Evolutionary conservation across 2,797 vertebrate species (phyloP).

Genomic region (Epinephelus malabaricus): DNA sequence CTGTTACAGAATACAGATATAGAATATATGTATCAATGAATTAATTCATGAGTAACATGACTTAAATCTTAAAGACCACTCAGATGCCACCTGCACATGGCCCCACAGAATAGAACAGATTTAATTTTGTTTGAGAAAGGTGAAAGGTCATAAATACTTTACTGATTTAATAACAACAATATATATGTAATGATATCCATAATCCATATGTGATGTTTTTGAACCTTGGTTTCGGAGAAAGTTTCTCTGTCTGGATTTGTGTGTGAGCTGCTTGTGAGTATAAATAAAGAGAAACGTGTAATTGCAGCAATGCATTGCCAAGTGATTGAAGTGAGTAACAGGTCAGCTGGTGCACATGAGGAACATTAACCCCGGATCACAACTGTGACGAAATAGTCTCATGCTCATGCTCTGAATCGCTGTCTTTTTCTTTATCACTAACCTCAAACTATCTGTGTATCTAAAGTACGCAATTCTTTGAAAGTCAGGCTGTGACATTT

Average conservation of each 20-base stretch:
- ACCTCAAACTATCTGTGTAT: slow-evolving; percentile 4
- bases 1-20: neutral
- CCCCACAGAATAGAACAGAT: neutral
- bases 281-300: slow-evolving; percentile 14
- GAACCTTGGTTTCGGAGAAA: neutral
- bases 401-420: neutral
- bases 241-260: neutral
- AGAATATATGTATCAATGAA: neutral
- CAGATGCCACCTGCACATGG: neutral
- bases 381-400: slow-evolving; percentile 25
- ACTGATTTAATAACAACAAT: neutral
- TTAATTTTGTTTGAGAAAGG: neutral
- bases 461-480: neutral
- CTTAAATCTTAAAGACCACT: neutral
- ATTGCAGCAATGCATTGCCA: slow-evolving; percentile 31
- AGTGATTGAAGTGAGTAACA: slow-evolving; percentile 35
- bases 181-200: neutral
- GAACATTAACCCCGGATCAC: slow-evolving; percentile 16
- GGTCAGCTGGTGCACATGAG: slow-evolving; percentile 55
- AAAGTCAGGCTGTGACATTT: neutral
- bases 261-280: neutral
- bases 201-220: neutral
- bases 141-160: neutral
- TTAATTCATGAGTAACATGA: neutral
- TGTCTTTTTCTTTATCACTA: neutral